Base-by-base conservation (phyloP, 2,888 invertebrate genomes). In the Eurytoma adleriae region DNA sequence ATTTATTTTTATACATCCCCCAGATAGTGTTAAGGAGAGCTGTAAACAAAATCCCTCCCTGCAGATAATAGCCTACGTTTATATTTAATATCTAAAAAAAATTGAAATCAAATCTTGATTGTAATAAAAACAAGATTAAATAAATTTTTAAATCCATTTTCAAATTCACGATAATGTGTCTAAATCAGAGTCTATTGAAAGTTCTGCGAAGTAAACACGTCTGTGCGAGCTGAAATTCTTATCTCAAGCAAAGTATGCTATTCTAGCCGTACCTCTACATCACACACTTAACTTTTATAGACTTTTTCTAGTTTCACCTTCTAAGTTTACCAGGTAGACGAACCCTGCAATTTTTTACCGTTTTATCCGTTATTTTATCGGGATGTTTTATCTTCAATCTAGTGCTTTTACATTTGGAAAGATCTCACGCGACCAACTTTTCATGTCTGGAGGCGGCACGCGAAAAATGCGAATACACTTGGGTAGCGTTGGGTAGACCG, bases 301-400 rank as follows among this genome's bases (percentile, higher is more conserved):
- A 40, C 40, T 7, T 40, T 40, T 40, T 40, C 40, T 40, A 1
- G 89, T 89, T 84, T 89, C 88, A 40, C 70, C 50, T 62, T 69
- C 69, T 54, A 76, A 76, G 69, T 76, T 76, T 76, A 76, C 52
- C 27, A 18, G 52, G 59, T 13, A 20, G 24, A 54, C 52, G 40
- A 64, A 14, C 64, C 40, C 54, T 48, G 3, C 64, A 56, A 18
- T 48, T 67, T 54, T 16, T 30, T 61, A 24, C n/a, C n/a, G 50
- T 0, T 5, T 40, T 7, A 40, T 40, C 40, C 40, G 10, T 40
- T 40, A 40, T 59, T 56, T 14, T 27, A 54, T 52, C 72, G 52
- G 40, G 40, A 10, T 18, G 30, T 20, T 18, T 40, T 12, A 50
- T 50, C 67, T 73, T 68, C 64, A 52, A 73, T 56, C 40, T 52